phyloP scores from a whole-genome alignment of 2,113 vertebrate species.

The Petrocephalus zakoni region DNA sequence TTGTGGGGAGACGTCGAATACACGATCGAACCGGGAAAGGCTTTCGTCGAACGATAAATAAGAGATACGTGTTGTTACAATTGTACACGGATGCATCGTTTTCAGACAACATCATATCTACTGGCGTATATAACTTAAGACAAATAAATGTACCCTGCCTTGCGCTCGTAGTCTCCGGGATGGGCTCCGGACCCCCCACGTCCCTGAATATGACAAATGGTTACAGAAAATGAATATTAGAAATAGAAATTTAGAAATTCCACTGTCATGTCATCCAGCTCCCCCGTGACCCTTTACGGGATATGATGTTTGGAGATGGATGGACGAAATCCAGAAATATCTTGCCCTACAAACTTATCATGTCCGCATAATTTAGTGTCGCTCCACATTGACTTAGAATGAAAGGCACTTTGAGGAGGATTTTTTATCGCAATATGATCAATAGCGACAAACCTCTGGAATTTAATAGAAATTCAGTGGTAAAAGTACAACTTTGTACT shows the following conservation, averaged over 20 bases:
- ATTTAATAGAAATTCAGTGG: background rate
- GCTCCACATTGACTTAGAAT: background rate
- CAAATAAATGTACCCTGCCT: background rate
- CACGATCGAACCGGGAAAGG: background rate
- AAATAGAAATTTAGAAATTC: background rate
- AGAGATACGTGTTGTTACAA: background rate
- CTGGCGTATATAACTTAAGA: background rate
- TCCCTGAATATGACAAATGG: no score
- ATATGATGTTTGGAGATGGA: background rate
- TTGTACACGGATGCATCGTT: background rate
- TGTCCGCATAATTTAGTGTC: background rate
- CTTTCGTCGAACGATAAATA: background rate
- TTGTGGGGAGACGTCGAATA: conserved; percentile 37
- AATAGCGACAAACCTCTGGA: background rate
- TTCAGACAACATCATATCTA: background rate
- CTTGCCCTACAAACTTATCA: background rate
- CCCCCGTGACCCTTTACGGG: background rate
- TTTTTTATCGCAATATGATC: background rate
- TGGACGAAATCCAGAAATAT: background rate
- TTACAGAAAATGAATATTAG: no score
- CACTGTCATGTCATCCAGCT: background rate
- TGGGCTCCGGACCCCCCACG: no score
- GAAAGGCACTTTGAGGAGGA: background rate
- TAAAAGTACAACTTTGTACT: background rate
- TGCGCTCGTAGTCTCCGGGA: no score